Conservation (phyloP, 1,140 invertebrate species). For the Sitophilus oryzae region DNA sequence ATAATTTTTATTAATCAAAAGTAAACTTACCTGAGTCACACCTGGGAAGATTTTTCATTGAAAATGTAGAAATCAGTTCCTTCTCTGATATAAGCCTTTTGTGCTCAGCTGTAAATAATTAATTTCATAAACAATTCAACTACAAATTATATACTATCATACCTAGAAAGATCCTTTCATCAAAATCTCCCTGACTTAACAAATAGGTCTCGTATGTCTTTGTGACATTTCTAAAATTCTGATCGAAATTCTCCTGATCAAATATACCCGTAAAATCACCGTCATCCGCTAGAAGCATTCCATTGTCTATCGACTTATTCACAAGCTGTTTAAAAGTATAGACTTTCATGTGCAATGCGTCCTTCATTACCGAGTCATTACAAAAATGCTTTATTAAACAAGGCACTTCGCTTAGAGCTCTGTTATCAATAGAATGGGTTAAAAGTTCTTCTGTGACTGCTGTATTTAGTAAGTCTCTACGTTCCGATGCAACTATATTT, state of each 20-base stretch:
- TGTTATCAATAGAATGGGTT: slow-evolving; percentile 49
- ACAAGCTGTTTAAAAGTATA: slow-evolving; percentile 81
- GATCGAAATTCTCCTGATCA: slow-evolving; percentile 67
- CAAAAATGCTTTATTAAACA: slow-evolving; percentile 84
- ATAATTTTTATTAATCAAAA: too few species aligned
- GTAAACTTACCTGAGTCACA: slow-evolving; percentile 24
- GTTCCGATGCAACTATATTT: slow-evolving; percentile 74
- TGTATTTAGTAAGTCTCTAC: slow-evolving; percentile 80
- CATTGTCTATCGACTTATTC: slow-evolving; percentile 71
- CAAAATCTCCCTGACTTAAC: slow-evolving; percentile 88
- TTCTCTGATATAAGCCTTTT: slow-evolving; percentile 31
- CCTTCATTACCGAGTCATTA: slow-evolving; percentile 69
- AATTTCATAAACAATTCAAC: background rate
- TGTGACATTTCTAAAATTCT: slow-evolving; percentile 78
- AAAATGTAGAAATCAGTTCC: slow-evolving; percentile 23
- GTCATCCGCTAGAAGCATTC: slow-evolving; percentile 61
- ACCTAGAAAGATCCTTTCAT: slow-evolving; percentile 91
- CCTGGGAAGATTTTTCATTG: slow-evolving; percentile 17
- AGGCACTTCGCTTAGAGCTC: slow-evolving; percentile 63
- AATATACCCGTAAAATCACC: slow-evolving; percentile 63
- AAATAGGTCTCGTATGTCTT: slow-evolving; percentile 88
- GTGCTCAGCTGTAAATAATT: slow-evolving; percentile 36
- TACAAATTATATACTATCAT: slow-evolving; percentile 24
- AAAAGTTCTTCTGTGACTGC: slow-evolving; percentile 70
- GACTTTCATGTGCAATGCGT: slow-evolving; percentile 86